These are phyloP conservation scores for Rhea pennata DNA, from an alignment of 2,113 vertebrate species.

Conservation along the genomic window DNA sequence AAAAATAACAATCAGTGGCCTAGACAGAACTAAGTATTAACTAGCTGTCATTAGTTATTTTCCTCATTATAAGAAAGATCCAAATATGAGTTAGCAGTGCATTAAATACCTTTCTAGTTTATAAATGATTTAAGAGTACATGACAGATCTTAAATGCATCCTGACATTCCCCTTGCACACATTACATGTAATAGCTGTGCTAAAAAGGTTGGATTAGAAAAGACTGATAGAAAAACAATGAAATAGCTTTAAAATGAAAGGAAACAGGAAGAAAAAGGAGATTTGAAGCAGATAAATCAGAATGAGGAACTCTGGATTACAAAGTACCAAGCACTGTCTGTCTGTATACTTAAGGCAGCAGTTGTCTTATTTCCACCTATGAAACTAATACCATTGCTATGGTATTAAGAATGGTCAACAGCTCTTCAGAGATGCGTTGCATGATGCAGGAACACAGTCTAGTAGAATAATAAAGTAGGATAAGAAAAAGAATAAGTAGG, in stretches of 20 bases:
- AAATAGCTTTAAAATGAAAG: not conserved
- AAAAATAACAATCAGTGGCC: not conserved
- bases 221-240: not conserved
- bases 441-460: not conserved
- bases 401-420: not conserved
- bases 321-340: not conserved
- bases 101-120: conserved; percentile 57
- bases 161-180: not conserved
- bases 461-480: not conserved
- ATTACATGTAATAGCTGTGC: not conserved
- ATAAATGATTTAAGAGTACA: conserved; percentile 52
- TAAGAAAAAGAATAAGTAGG: not conserved
- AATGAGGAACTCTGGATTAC: not conserved
- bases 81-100: conserved; percentile 51
- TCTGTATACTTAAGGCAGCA: not conserved
- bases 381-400: not conserved
- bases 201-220: conserved; percentile 2
- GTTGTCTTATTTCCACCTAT: not conserved
- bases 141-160: conserved; percentile 42
- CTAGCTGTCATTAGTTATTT: conserved; percentile 35
- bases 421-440: not conserved
- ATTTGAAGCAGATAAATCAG: not conserved
- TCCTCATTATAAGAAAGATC: conserved; percentile 7
- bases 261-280: not conserved
- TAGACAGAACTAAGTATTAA: conserved; percentile 33